Evolutionary conservation across 2,797 vertebrate species (phyloP), one percentile per base, ranked within the genome.

Genomic region (Graptemys geographica): DNA sequence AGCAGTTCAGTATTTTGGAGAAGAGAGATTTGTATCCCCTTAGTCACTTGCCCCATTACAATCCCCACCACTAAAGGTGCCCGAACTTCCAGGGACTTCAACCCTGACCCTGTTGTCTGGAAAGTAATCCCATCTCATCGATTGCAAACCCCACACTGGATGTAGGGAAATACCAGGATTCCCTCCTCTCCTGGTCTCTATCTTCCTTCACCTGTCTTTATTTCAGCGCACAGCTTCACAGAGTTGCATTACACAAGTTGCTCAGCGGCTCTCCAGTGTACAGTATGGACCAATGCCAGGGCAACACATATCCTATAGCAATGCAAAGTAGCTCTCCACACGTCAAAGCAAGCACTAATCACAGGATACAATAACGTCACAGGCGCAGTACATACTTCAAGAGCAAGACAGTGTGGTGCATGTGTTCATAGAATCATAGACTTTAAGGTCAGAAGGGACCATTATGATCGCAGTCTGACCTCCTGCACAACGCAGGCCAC

Each of bases 381-480:
- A 41, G 65, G 19, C 6, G 4, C 69, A 28, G 88, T 16, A 41
- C 21, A 37, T 44, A 49, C 83, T 83, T 49, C 41, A 37, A 15
- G 37, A 62, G 25, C 1, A 0, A 3, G 2, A 10, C 3, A 13
- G 21, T 19, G 31, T 8, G 49, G 0, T 0, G 1, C 49, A n/a
- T 11, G 3, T 6, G 6, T 0, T 15, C 51, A 51, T 51, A 51
- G 49, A 51, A 4, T 51, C 49, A 51, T 5, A 51, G 49, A 51
- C 51, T 51, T 51, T 51, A 51, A 51, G 51, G 51, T 51, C 51
- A 51, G 51, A 15, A 51, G 13, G 51, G 51, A 51, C 13, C 51
- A 51, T 51, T 51, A 51, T 51, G 51, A 51, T 51, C 51, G 5
- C 15, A 51, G 51, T 15, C 51, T 2, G 13, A 51, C 13, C 51